A percentile compares a stretch with the other conserved stretches of the same genome.
phyloP scores from a whole-genome alignment of 2,113 vertebrate genomes.

The Murina feae region DNA sequence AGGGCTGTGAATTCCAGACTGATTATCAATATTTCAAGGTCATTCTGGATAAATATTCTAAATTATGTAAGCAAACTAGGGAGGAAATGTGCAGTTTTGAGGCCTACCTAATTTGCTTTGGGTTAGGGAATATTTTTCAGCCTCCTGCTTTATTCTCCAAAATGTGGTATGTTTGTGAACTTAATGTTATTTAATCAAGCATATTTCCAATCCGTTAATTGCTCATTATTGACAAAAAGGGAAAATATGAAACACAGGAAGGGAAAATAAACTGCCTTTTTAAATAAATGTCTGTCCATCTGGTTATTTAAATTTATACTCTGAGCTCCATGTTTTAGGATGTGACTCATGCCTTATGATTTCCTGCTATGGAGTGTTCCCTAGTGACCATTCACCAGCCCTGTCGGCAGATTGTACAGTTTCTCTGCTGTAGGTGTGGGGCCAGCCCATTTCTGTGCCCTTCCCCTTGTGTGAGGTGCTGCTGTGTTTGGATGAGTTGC shows the following conservation, averaged over 20 bases:
- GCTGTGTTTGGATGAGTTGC: neutral
- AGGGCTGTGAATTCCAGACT: neutral
- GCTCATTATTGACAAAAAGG: constrained; percentile 36
- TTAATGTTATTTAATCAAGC: constrained; percentile 46
- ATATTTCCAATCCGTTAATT: neutral
- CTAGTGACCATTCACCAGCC: neutral
- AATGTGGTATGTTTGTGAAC: neutral
- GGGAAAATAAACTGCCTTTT: constrained; percentile 73
- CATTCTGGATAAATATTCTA: constrained; percentile 45
- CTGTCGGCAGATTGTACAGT: neutral
- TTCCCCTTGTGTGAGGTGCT: neutral
- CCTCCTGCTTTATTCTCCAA: constrained; percentile 11
- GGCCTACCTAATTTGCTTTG: neutral
- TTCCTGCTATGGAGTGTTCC: neutral
- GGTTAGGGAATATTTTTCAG: neutral
- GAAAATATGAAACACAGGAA: constrained; percentile 26
- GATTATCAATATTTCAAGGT: neutral
- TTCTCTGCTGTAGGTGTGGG: neutral
- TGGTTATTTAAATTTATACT: constrained; percentile 60
- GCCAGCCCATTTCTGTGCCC: neutral
- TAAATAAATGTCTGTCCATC: constrained; percentile 43
- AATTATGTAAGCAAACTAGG: constrained; percentile 31
- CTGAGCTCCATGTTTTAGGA: constrained; percentile 8
- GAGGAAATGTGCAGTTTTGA: constrained; percentile 21
- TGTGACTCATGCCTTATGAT: constrained; percentile 33